Base-by-base conservation (phyloP, 2,888 invertebrate species). In the Teinopalpus imperialis region DNA sequence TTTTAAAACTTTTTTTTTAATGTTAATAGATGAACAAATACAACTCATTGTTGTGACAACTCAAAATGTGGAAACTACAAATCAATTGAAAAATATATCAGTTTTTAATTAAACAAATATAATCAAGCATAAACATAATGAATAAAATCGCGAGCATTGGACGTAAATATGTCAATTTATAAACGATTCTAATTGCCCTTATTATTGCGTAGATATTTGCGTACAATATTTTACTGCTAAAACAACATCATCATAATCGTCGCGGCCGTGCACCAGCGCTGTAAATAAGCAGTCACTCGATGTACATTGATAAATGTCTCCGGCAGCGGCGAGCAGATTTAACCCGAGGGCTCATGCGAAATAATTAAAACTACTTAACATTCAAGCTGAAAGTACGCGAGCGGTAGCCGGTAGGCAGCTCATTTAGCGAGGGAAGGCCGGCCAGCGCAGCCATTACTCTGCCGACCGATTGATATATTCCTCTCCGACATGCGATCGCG, bases 311-410 rank as follows among this genome's bases (percentile, higher is more conserved):
- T 81, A 71, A 77, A 81, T 74, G 74, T 66, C 68, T 65, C 63
- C 66, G 62, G 69, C 68, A 65, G 62, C 61, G 56, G 67, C 59
- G 60, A 61, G 60, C 67, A 59, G 58, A 65, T 61, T 65, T 62
- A 65, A 76, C 74, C 80, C 68, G 69, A 64, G 60, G 79, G 81
- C 78, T 66, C 65, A 70, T 69, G 77, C 75, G 69, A 81, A 81
- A 83, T 87, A 83, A 86, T 87, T 86, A 83, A 87, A 86, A 82
- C 82, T 85, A 85, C 79, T 87, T 87, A 81, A 83, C 73, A 86
- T 86, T 85, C 82, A 81, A 78, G 69, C 79, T 70, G 80, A 77
- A 77, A 78, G 75, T 76, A 68, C 70, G 59, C 57, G 55, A 56
- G 63, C 74, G 65, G 81, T 70, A 76, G 78, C 77, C 69, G 67